A percentile compares a stretch with the other conserved stretches of the same genome.
Evolutionary conservation across 2,113 vertebrate species (phyloP).

Genomic region (Scolopax mira): DNA sequence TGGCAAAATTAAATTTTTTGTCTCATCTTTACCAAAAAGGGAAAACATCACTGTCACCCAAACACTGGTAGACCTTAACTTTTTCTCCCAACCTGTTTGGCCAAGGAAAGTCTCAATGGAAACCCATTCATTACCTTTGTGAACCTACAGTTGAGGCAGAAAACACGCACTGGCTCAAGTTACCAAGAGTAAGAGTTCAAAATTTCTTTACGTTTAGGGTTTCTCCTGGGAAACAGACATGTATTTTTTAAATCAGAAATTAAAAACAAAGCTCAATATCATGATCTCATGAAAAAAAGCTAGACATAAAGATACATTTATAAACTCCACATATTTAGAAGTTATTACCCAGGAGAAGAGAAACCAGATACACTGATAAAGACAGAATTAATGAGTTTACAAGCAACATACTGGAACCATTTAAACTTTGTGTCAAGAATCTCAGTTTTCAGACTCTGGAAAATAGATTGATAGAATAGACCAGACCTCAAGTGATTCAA

Average conservation of each 20-base stretch:
- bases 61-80: not conserved
- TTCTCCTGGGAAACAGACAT: not conserved
- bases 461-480: conserved; percentile 1
- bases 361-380: conserved; percentile 43
- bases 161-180: not conserved
- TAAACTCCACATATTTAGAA: conserved; percentile 20
- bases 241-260: conserved; percentile 4
- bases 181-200: not conserved
- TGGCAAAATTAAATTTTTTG: not conserved
- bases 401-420: conserved; percentile 28
- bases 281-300: conserved; percentile 13
- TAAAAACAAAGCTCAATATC: not conserved
- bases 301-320: conserved; percentile 35
- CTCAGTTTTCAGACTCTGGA: conserved; percentile 38
- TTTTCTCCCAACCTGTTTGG: not conserved
- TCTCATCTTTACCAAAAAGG: not conserved
- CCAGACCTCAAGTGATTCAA: not conserved
- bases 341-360: conserved; percentile 33
- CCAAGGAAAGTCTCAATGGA: not conserved
- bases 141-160: not conserved
- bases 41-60: not conserved
- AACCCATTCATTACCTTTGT: not conserved
- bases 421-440: not conserved
- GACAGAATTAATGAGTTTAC: conserved; percentile 36
- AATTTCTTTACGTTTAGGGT: not conserved